Evolutionary conservation across 37 sponge, comb jelly and placozoan genomes (phyloP).

Genomic region (Petrosia ficiformis): DNA sequence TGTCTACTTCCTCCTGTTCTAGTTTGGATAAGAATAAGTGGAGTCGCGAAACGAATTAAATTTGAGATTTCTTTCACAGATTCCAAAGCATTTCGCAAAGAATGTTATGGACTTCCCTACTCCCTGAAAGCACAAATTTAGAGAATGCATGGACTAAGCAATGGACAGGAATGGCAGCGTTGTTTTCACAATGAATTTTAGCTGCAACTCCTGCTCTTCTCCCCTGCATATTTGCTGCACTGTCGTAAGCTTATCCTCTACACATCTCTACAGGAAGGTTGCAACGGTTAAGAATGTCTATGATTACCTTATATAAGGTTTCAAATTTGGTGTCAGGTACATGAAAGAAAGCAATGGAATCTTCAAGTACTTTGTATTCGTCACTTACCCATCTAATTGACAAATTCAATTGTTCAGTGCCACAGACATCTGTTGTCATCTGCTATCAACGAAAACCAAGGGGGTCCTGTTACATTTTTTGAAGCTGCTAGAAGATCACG

Average conservation of each 20-base stretch:
- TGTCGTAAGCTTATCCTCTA: slow-evolving; percentile 60
- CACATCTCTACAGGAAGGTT: slow-evolving; percentile 27
- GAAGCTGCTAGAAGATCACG: slow-evolving; percentile 32
- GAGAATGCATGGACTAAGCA: slow-evolving; percentile 58
- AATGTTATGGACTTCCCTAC: too few relatives aligned
- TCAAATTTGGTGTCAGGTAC: slow-evolving; percentile 48
- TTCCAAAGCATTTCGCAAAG: slow-evolving; percentile 49
- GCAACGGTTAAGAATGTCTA: slow-evolving; percentile 48
- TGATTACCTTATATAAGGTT: slow-evolving; percentile 33
- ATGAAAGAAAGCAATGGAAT: slow-evolving; percentile 34
- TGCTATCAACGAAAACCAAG: slow-evolving; percentile 52
- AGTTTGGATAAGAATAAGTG: slow-evolving; percentile 26
- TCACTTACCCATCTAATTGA: slow-evolving; percentile 54
- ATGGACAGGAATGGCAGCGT: slow-evolving; percentile 54
- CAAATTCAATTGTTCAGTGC: slow-evolving; percentile 44
- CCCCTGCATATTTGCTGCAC: slow-evolving; percentile 52
- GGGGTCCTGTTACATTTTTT: slow-evolving; percentile 27
- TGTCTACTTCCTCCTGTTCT: slow-evolving; percentile 14
- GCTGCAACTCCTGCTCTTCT: slow-evolving; percentile 48
- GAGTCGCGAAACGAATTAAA: slow-evolving; percentile 23
- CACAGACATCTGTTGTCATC: slow-evolving; percentile 60
- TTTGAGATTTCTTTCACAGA: slow-evolving; percentile 23
- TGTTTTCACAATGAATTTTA: slow-evolving; percentile 19
- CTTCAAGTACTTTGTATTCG: slow-evolving; percentile 52
- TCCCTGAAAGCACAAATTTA: too few relatives aligned